phyloP scores from a whole-genome alignment of 2,888 invertebrate genomes.

The Phania funesta region DNA sequence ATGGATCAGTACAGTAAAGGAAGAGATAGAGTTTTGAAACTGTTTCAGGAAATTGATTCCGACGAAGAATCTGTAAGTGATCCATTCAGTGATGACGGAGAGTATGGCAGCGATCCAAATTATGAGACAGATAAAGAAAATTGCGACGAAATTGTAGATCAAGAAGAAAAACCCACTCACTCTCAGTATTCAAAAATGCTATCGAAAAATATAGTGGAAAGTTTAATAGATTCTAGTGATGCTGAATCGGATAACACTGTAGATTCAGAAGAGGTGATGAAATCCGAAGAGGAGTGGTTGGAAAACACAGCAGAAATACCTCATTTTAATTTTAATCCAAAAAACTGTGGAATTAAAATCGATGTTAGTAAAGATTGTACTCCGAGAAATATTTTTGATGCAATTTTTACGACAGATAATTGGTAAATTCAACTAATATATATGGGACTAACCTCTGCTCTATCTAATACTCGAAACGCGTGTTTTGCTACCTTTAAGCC shows the following conservation, averaged over 20 bases:
- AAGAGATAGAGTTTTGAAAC: constrained; percentile 10
- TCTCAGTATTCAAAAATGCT: background rate
- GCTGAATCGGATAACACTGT: constrained; percentile 3
- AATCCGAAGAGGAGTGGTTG: constrained; percentile 3
- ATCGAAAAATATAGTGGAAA: background rate
- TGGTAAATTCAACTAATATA: constrained; percentile 2
- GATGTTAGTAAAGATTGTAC: background rate
- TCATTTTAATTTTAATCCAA: constrained; percentile 17
- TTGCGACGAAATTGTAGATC: background rate
- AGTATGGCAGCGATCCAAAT: constrained; percentile 36
- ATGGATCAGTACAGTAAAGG: background rate
- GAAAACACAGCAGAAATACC: constrained; percentile 9
- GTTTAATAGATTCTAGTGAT: background rate
- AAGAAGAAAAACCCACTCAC: constrained; percentile 12
- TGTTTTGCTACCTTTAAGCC: background rate
- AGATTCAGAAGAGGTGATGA: background rate
- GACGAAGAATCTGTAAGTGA: constrained; percentile 10
- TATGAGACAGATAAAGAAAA: constrained; percentile 5
- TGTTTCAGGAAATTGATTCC: constrained; percentile 14
- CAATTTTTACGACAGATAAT: constrained; percentile 4
- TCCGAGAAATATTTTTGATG: background rate
- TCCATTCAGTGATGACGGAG: constrained; percentile 17
- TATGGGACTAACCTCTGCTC: background rate
- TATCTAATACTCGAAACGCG: constrained; percentile 1
- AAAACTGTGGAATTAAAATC: background rate